Percentiles rank a stretch among this genome's conserved stretches.
These are phyloP conservation scores for Zaprionus davidi DNA, from an alignment of 1,140 invertebrate species.

Conservation along the genomic window DNA sequence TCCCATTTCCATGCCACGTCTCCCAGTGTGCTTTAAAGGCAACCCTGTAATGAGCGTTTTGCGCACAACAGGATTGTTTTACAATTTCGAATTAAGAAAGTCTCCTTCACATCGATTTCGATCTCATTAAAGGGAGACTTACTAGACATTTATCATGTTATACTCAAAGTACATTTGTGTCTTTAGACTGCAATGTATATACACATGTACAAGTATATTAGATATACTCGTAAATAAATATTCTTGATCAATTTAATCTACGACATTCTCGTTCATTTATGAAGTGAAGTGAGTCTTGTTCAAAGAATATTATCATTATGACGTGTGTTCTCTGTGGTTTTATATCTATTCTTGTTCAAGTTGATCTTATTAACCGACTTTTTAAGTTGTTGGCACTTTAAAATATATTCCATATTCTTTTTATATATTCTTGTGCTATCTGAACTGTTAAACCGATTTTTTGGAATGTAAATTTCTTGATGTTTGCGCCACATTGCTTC, in stretches of 20 bases:
- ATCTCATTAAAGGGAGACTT: not conserved
- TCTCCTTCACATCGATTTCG: not conserved
- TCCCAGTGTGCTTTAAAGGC: not conserved
- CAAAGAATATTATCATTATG: too few species aligned
- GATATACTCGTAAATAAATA: not conserved
- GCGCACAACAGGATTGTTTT: not conserved
- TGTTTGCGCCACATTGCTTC: not conserved
- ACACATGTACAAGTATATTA: not conserved
- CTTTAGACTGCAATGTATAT: not conserved
- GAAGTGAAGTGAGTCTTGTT: too few species aligned
- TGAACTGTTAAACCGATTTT: too few species aligned
- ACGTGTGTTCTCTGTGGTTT: too few species aligned
- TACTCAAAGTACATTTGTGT: too few species aligned
- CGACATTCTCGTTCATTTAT: not conserved
- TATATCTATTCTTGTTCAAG: not conserved
- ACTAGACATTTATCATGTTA: too few species aligned
- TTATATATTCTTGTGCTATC: too few species aligned
- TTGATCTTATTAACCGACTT: not conserved
- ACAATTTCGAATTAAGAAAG: not conserved
- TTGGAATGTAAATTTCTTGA: not conserved
- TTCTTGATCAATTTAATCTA: not conserved
- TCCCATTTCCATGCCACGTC: slow-evolving; percentile 5
- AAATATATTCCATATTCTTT: too few species aligned
- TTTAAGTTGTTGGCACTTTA: too few species aligned
- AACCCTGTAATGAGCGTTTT: not conserved